Conservation (phyloP, 2,113 vertebrate genomes). For the Fukomys damarensis region DNA sequence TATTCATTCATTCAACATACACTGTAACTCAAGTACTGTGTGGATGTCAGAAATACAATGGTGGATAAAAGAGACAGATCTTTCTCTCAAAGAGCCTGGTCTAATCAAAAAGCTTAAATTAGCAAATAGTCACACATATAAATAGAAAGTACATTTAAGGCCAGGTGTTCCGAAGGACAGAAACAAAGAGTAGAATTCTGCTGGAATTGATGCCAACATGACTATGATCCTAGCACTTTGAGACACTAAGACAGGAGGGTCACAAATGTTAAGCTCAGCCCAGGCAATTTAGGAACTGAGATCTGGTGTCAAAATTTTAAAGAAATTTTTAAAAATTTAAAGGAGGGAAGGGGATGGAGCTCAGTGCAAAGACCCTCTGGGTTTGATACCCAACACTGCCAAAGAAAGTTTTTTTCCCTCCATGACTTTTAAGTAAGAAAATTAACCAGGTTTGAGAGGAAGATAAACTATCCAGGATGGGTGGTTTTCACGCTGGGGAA, state of each 20-base stretch:
- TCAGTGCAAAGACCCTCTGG: not conserved
- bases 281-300: not conserved
- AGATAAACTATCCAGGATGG: not conserved
- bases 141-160: not conserved
- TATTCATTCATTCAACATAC: not conserved
- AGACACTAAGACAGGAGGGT: not conserved
- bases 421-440: not conserved
- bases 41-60: not conserved
- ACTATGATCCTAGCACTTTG: not conserved
- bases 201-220: not conserved
- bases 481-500: not conserved
- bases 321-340: not conserved
- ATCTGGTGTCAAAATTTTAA: not conserved
- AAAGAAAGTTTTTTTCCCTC: not conserved
- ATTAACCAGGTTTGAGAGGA: not conserved
- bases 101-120: not conserved
- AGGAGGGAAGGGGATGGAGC: not conserved
- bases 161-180: not conserved
- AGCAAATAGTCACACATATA: not conserved
- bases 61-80: not conserved
- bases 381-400: not conserved
- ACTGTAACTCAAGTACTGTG: not conserved
- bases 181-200: not conserved
- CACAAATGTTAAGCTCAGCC: not conserved
- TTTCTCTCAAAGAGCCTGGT: not conserved